phyloP scores from a whole-genome alignment of 2,888 invertebrate species.

The Chromoteleia sp. region DNA sequence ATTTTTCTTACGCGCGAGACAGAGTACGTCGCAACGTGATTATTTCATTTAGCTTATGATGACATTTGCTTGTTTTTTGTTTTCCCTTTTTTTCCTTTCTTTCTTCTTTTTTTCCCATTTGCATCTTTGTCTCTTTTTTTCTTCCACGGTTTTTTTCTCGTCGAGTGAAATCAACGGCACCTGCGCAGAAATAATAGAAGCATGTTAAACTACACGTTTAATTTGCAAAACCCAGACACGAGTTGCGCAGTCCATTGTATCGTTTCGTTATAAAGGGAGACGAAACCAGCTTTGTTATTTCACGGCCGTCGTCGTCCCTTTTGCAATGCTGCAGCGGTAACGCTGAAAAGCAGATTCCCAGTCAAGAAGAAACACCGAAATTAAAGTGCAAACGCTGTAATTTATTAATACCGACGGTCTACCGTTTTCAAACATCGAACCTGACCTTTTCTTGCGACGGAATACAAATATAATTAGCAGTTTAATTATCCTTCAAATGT shows the following conservation, averaged over 20 bases:
- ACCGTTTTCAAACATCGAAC: slow-evolving; percentile 5
- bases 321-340: slow-evolving; percentile 71
- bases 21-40: neutral
- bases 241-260: slow-evolving; percentile 75
- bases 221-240: slow-evolving; percentile 77
- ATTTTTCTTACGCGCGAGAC: slow-evolving; percentile 45
- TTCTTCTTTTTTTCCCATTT: neutral
- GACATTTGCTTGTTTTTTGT: slow-evolving; percentile 42
- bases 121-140: slow-evolving; percentile 12
- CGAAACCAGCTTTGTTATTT: slow-evolving; percentile 80
- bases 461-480: slow-evolving; percentile 7
- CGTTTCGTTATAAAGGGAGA: slow-evolving; percentile 77
- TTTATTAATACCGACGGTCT: slow-evolving; percentile 60
- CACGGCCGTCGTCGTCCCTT: slow-evolving; percentile 73
- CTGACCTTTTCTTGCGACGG: slow-evolving; percentile 1
- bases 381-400: slow-evolving; percentile 63
- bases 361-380: slow-evolving; percentile 68
- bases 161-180: slow-evolving; percentile 70
- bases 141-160: slow-evolving; percentile 34
- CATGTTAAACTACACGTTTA: slow-evolving; percentile 79
- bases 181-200: slow-evolving; percentile 67
- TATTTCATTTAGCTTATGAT: slow-evolving; percentile 55
- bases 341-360: slow-evolving; percentile 74
- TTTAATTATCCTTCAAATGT: slow-evolving; percentile 11
- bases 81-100: neutral